These are phyloP conservation scores for Ivindomyrus marchei DNA, from an alignment of 2,113 vertebrate genomes.

Conservation along the genomic window DNA sequence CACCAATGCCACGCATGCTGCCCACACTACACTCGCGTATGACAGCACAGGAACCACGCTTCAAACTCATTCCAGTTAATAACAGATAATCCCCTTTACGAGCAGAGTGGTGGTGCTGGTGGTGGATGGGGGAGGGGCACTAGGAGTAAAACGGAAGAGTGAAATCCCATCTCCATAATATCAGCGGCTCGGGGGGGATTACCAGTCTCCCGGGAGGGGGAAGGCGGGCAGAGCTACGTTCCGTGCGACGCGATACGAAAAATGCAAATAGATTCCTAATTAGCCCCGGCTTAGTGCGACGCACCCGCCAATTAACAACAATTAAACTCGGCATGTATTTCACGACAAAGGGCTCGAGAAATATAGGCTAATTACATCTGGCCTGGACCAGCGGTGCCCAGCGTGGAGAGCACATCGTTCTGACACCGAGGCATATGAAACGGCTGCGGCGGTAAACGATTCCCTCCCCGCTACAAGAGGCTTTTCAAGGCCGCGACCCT, in stretches of 20 bases:
- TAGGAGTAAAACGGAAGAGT: conserved; percentile 33
- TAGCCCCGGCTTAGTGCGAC: conserved; percentile 75
- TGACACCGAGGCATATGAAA: background rate
- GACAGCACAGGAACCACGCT: background rate
- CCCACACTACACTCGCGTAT: background rate
- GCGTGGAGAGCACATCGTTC: background rate
- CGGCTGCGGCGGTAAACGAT: background rate
- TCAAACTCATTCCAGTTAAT: conserved; percentile 46
- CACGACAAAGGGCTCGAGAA: conserved; percentile 71
- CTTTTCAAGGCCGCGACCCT: background rate
- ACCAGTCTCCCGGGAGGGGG: conserved; percentile 66
- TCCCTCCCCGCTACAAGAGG: background rate
- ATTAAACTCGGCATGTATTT: conserved; percentile 88
- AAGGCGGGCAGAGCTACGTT: conserved; percentile 59
- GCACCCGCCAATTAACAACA: conserved; percentile 82
- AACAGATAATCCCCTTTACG: conserved; percentile 53
- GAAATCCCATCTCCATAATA: conserved; percentile 53
- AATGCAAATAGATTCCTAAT: conserved; percentile 84
- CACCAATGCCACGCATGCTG: background rate
- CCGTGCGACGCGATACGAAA: conserved; percentile 68
- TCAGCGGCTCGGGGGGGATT: conserved; percentile 58
- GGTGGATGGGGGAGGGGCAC: background rate
- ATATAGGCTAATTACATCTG: conserved; percentile 72
- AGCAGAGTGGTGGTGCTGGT: conserved; percentile 29
- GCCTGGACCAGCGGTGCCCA: conserved; percentile 32